A percentile compares a stretch with the other conserved stretches of the same genome.
phyloP scores from a whole-genome alignment of 2,888 invertebrate genomes.

The Norana najaformis region DNA sequence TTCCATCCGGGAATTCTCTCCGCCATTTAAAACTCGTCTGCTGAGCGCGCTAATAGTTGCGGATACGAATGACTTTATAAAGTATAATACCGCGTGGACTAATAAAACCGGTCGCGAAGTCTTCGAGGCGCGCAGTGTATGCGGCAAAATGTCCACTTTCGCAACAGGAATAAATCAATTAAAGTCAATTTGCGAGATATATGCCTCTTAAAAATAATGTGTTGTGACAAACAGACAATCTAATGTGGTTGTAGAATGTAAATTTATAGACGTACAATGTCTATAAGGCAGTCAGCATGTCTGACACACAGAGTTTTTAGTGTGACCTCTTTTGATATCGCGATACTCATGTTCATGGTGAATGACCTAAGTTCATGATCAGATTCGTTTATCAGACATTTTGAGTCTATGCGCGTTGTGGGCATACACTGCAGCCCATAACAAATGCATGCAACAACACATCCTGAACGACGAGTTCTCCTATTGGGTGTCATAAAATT shows the following conservation, averaged over 20 bases:
- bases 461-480: neutral
- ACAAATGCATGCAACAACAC: neutral
- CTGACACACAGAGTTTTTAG: neutral
- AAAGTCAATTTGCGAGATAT: slow-evolving; percentile 13
- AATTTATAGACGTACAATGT: neutral
- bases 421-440: neutral
- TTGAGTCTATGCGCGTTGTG: neutral
- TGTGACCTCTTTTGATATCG: neutral
- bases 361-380: neutral
- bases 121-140: neutral
- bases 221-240: neutral
- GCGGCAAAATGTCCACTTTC: slow-evolving; percentile 13
- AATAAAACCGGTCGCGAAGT: neutral
- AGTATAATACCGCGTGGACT: slow-evolving; percentile 6
- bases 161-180: neutral
- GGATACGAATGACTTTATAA: slow-evolving; percentile 13
- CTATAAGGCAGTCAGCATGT: neutral
- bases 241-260: neutral
- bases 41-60: neutral
- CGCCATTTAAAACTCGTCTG: slow-evolving; percentile 6
- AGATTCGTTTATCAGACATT: neutral
- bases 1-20: neutral
- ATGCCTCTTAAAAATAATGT: slow-evolving; percentile 9
- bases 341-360: neutral
- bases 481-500: neutral